Evolutionary conservation across 2,888 invertebrate genomes (phyloP), one percentile per base, ranked within the genome.

Genomic region (Metalampra italica): DNA sequence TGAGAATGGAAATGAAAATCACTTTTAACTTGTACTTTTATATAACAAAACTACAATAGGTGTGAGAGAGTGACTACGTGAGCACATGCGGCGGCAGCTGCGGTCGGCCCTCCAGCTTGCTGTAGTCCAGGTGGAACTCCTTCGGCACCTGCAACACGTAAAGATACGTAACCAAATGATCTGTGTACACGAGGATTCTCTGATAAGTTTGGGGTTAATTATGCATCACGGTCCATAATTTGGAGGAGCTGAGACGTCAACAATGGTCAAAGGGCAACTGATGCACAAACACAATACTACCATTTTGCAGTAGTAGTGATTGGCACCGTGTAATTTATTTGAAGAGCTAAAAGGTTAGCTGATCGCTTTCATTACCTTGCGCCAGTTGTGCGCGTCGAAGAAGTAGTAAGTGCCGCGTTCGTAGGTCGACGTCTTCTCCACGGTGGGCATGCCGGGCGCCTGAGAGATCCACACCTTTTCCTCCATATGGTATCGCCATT

Each of bases 401-500:
- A 98, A 98, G 91, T 97, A 98, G 91, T 99, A 99, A 72, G 98
- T 98, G 90, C 99, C 99, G 77, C 98, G 93, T 91, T 99, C 99
- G 90, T 97, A 99, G 65, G 96, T 96, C 70, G 94, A 93, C 61
- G 97, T 98, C 90, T 98, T 99, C 85, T 99, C 97, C 68, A 96
- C 93, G 76, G 97, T 95, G 65, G 96, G 94, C 92, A 97, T 94
- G 67, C 98, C 98, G 62, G 98, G 98, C 72, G 97, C 97, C 87
- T 98, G 95, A 70, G 98, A 98, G 83, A 98, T 97, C 98, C 98
- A 98, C 74, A 99, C 97, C 86, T 98, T 96, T 83, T 99, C 99
- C 82, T 98, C 98, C 92, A 95, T 98, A 89, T 99, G 99, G 92
- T 98, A 99, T 91, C 99, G 94, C 99, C 99, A 99, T 79, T 99